phyloP scores from a whole-genome alignment of 2,797 vertebrate species.

The Phylloscopus collybita region DNA sequence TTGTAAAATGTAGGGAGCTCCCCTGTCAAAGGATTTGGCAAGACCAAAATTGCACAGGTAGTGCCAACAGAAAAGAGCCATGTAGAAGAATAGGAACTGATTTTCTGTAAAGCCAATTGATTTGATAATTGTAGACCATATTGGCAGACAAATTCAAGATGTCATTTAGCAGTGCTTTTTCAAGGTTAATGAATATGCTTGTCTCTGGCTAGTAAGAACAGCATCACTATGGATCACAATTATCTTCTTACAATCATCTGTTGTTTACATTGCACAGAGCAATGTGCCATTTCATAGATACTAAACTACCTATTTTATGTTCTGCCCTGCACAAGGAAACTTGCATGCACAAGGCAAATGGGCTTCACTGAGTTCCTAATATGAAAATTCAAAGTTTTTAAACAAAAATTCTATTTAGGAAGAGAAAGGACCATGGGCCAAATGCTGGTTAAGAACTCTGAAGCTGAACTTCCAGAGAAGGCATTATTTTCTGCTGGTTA shows the following conservation, averaged over 20 bases:
- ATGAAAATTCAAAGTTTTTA: conserved; percentile 42
- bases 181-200: conserved; percentile 78
- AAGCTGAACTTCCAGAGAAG: neutral
- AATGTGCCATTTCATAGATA: conserved; percentile 37
- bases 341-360: neutral
- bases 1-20: conserved; percentile 65
- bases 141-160: conserved; percentile 78
- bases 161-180: conserved; percentile 72
- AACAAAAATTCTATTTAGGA: conserved; percentile 11
- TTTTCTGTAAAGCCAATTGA: conserved; percentile 77
- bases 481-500: neutral
- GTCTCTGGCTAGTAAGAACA: conserved; percentile 60
- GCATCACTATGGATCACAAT: conserved; percentile 60
- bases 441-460: neutral
- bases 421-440: neutral
- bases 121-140: conserved; percentile 80
- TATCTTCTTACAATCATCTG: conserved; percentile 65
- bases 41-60: conserved; percentile 74
- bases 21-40: conserved; percentile 61
- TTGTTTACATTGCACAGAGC: conserved; percentile 57
- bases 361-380: neutral
- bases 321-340: conserved; percentile 2
- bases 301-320: conserved; percentile 49
- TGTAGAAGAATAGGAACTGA: conserved; percentile 77
- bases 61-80: conserved; percentile 72